Base-by-base conservation (phyloP, 2,888 invertebrate species). In the Hydraecia micacea region DNA sequence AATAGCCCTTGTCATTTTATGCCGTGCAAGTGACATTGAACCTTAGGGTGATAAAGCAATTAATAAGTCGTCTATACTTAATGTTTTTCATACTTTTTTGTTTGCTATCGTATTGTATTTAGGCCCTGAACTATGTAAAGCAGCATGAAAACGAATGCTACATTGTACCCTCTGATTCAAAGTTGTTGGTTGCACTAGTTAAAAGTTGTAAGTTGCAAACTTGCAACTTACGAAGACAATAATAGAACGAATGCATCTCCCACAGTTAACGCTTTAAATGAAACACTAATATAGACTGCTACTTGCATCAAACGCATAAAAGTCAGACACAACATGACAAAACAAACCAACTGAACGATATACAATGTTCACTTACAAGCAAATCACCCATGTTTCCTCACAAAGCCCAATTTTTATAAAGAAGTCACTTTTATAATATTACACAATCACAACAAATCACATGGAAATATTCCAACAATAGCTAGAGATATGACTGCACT, bases 361-460 rank as follows among this genome's bases (percentile, higher is more conserved):
- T 36, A 8, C 49, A 49, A 67, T 2, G 1, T 28, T 6, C 73
- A 93, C 94, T 93, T 90, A 94, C 94, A 87, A 88, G 74, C 71
- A 94, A 77, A 89, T 94, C 94, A 28, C 92, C 91, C 94, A 94
- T 94, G 60, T 72, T 87, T 60, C 42, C 46, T 66, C 36, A 8
- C 21, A n/a, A 62, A 55, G n/a, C 21, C 21, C n/a, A 32, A 52
- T 28, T 32, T 21, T 69, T 52, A 8, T 60, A 46, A 71, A n/a
- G 21, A 73, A 73, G 77, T 28, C 67, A 63, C 76, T 66, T 78
- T 63, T 36, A 52, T 76, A 83, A 15, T 67, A 77, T 58, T 15
- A 28, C 73, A 79, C 76, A 75, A 78, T 74, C 76, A 84, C 81
- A 83, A 80, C 63, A 83, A 72, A 77, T 60, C 75, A 79, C 67